These are phyloP conservation scores for Cheirogaleus major DNA, from an alignment of 2,797 vertebrate genomes.

Conservation along the genomic window DNA sequence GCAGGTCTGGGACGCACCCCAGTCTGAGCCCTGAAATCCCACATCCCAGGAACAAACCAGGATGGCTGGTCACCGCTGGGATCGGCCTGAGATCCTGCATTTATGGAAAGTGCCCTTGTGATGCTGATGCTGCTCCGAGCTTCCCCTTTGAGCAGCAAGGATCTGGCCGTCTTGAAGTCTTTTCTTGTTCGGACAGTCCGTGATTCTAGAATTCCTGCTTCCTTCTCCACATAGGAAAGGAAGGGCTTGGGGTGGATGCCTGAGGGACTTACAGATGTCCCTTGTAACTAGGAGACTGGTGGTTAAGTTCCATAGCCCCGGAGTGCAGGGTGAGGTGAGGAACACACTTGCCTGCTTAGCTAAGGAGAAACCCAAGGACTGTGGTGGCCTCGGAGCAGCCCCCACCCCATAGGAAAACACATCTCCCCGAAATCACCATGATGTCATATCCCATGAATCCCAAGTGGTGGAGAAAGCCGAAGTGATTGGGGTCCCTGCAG, in stretches of 20 bases:
- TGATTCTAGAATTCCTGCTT: background rate
- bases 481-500: background rate
- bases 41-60: background rate
- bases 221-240: background rate
- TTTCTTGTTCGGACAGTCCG: background rate
- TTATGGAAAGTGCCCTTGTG: background rate
- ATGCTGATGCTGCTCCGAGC: background rate
- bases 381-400: background rate
- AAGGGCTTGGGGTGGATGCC: background rate
- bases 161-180: background rate
- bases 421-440: background rate
- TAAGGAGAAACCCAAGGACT: background rate
- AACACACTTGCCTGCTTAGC: background rate
- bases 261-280: background rate
- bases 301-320: background rate
- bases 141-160: background rate
- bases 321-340: rapidly evolving
- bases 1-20: too few relatives aligned
- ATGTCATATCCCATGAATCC: background rate
- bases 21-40: background rate
- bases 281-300: background rate
- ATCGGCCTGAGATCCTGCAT: background rate
- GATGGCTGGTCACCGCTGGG: background rate
- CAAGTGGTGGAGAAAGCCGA: background rate
- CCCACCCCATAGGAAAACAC: background rate